Percentiles rank a stretch among this genome's conserved stretches.
These are phyloP conservation scores for Aphelenchoides bicaudatus DNA, from an alignment of 2,888 invertebrate species.

Conservation along the genomic window DNA sequence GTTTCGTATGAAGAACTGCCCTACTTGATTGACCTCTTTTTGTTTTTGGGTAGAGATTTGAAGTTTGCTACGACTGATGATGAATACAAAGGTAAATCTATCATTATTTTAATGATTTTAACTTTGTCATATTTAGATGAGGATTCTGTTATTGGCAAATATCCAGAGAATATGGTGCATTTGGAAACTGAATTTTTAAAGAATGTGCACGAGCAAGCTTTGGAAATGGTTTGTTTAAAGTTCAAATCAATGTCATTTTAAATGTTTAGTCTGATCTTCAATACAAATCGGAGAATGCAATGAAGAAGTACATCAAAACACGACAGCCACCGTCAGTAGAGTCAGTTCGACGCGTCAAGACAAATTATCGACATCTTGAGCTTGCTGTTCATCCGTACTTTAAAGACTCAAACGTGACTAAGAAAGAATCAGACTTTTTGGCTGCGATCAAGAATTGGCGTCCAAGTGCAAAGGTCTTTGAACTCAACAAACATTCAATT, in stretches of 20 bases:
- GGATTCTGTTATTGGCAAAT: slow-evolving; percentile 69
- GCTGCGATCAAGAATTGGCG: slow-evolving; percentile 41
- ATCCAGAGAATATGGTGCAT: slow-evolving; percentile 79
- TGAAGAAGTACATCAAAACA: slow-evolving; percentile 82
- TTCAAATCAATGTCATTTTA: slow-evolving; percentile 7
- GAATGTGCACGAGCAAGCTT: slow-evolving; percentile 71
- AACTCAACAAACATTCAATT: slow-evolving; percentile 69
- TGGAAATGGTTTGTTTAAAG: slow-evolving; percentile 71
- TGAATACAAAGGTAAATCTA: slow-evolving; percentile 5
- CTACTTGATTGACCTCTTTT: slow-evolving; percentile 85
- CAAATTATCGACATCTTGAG: slow-evolving; percentile 33
- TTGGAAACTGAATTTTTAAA: slow-evolving; percentile 76
- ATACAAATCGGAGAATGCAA: slow-evolving; percentile 80
- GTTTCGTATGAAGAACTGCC: slow-evolving; percentile 85
- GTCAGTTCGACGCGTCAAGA: slow-evolving; percentile 80
- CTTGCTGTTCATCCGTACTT: slow-evolving; percentile 34
- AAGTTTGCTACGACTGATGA: slow-evolving; percentile 60
- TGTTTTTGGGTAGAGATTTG: slow-evolving; percentile 81
- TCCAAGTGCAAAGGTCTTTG: slow-evolving; percentile 75
- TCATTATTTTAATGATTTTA: not conserved
- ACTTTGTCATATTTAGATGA: slow-evolving; percentile 34
- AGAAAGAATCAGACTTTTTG: slow-evolving; percentile 25
- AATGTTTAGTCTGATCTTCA: slow-evolving; percentile 64
- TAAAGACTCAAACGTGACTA: not conserved
- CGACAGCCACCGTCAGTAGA: slow-evolving; percentile 83